Base-by-base conservation (phyloP, 2,888 invertebrate species). In the Stenodera caucasica region DNA sequence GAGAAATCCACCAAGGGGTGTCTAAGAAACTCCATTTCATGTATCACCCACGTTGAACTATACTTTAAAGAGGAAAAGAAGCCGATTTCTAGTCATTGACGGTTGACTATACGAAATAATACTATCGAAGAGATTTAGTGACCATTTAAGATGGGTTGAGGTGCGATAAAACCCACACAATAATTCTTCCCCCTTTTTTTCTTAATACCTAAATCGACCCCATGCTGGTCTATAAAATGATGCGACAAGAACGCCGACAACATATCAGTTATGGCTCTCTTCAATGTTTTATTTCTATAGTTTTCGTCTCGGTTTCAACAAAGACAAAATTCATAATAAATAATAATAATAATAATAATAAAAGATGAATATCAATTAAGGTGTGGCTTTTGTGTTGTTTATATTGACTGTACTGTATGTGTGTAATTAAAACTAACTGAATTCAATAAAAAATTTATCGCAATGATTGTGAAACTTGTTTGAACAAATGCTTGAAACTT, bases 51-150 rank as follows among this genome's bases (percentile, higher is more conserved):
- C 61, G 53, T 23, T 35, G 53, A 53, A 45, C 54, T 49, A 4
- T 2, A 5, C 3, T 26, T 26, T 26, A 4, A 26, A 52, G 37
- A 58, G n/a, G n/a, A 54, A 59, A 37, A 52, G 35, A 51, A 61
- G 57, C 57, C 60, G 18, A 49, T 40, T 54, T 49, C 32, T 55
- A 26, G 60, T 66, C 66, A 64, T 69, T 51, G 15, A 51, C 51
- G 51, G 14, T 51, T 50, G 23, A 26, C 29, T 50, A 26, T 30
- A 6, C 30, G 53, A 14, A 23, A 5, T 52, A n/a, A 53, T 33
- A 15, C 18, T 32, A 33, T 53, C 9, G 8, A 21, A 32, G 21
- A 53, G 33, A 33, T 33, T 53, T 53, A 53, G 33, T 53, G 35
- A 32, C 35, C 32, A 53, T 53, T 53, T 53, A 33, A 21, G 18